Percentiles rank a stretch among this genome's conserved stretches.
Evolutionary conservation across 2,797 vertebrate species (phyloP).

Genomic region (Galagoides demidoff): DNA sequence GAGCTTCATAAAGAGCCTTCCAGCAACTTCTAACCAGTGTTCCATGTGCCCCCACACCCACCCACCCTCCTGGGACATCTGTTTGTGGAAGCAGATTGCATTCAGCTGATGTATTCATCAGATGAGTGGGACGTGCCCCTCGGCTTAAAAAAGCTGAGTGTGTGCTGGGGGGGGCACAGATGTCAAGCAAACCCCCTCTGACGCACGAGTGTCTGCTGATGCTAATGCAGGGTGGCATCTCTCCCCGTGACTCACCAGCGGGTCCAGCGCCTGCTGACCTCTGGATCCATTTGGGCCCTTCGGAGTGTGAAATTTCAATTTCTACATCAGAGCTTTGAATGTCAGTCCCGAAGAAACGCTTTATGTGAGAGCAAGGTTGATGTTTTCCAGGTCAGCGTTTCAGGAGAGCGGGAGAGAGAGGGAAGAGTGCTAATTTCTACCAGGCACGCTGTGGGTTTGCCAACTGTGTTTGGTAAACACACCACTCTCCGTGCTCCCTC

Average conservation of each 20-base stretch:
- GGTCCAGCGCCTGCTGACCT: neutral
- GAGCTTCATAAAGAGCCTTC: conserved; percentile 79
- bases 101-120: conserved; percentile 81
- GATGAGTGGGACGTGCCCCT: conserved; percentile 60
- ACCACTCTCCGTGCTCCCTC: fast-evolving
- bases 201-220: conserved; percentile 35
- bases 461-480: fast-evolving
- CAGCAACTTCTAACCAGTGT: conserved; percentile 76
- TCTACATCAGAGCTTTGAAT: conserved; percentile 68
- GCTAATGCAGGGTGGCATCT: neutral
- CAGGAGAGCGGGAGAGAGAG: neutral
- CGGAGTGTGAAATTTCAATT: conserved; percentile 78
- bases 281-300: neutral
- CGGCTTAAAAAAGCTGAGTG: neutral
- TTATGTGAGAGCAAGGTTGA: conserved; percentile 1
- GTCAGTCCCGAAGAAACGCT: neutral
- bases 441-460: neutral
- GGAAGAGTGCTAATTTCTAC: neutral
- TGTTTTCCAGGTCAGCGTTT: conserved; percentile 52
- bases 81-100: conserved; percentile 65
- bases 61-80: conserved; percentile 56
- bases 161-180: conserved; percentile 43
- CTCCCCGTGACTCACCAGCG: conserved; percentile 1
- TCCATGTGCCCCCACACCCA: conserved; percentile 71
- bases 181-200: conserved; percentile 38